Conservation (phyloP, 1,140 invertebrate species). For the Phthorimaea operculella region DNA sequence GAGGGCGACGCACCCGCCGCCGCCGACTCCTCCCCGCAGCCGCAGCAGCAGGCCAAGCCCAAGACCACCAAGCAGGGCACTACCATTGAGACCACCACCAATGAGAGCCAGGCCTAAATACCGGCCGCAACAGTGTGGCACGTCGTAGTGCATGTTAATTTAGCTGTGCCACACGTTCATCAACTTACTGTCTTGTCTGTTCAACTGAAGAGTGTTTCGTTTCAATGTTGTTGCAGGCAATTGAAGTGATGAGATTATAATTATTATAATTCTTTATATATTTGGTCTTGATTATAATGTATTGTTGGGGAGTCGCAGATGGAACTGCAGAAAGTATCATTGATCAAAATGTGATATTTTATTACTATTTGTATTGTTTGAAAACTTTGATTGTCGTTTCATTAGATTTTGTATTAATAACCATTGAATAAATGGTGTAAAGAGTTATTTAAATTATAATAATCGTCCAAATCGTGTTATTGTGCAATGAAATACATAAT, state of each 20-base stretch:
- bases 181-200: conserved; percentile 33
- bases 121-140: conserved; percentile 31
- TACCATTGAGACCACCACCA: conserved; percentile 56
- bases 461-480: conserved; percentile 3
- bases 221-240: conserved; percentile 28
- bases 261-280: conserved; percentile 21
- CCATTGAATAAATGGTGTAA: neutral
- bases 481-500: conserved; percentile 26
- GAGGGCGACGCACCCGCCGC: conserved; percentile 35
- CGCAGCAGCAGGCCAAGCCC: conserved; percentile 36
- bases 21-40: conserved; percentile 26
- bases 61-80: conserved; percentile 36
- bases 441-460: neutral
- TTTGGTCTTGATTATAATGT: conserved; percentile 19
- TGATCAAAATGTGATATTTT: conserved; percentile 62
- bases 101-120: conserved; percentile 64
- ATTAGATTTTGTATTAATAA: conserved; percentile 17
- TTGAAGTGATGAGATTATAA: conserved; percentile 14
- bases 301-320: conserved; percentile 32
- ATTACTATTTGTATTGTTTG: conserved; percentile 41
- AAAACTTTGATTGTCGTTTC: conserved; percentile 19
- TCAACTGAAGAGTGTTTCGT: conserved; percentile 37
- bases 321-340: conserved; percentile 55
- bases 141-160: conserved; percentile 42
- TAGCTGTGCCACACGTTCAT: conserved; percentile 39